phyloP scores from a whole-genome alignment of 1,140 invertebrate species.

The Akabosia matsudoensis region DNA sequence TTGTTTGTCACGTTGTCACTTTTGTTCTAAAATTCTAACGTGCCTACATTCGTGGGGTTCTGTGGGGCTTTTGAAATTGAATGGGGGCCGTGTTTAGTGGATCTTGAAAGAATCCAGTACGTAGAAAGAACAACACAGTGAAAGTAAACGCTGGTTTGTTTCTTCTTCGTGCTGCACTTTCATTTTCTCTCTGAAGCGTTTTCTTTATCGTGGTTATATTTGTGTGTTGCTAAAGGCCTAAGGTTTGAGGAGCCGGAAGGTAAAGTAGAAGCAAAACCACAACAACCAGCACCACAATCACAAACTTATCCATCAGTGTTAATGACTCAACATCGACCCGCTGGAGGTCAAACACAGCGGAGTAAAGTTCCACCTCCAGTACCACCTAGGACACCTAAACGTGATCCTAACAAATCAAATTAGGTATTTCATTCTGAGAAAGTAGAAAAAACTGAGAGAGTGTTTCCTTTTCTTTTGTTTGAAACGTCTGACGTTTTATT shows the following conservation, averaged over 20 bases:
- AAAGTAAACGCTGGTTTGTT: neutral
- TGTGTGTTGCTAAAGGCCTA: slow-evolving; percentile 11
- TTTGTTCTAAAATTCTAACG: no score
- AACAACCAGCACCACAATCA: slow-evolving; percentile 46
- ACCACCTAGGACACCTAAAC: slow-evolving; percentile 50
- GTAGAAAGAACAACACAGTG: no score
- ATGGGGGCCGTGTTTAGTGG: no score
- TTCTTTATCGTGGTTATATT: neutral
- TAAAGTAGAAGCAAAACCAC: slow-evolving; percentile 37
- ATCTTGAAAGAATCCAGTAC: no score
- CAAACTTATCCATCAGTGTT: slow-evolving; percentile 63
- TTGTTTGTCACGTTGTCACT: no score
- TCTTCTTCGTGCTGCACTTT: neutral
- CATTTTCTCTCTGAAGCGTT: neutral
- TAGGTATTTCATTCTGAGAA: slow-evolving; percentile 5
- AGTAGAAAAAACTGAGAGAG: no score
- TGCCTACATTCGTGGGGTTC: no score
- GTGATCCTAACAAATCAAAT: slow-evolving; percentile 20
- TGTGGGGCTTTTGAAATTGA: no score
- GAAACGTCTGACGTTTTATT: no score
- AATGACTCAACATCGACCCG: slow-evolving; percentile 61
- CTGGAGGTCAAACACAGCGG: slow-evolving; percentile 43
- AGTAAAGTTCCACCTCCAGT: slow-evolving; percentile 49
- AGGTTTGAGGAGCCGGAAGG: slow-evolving; percentile 1
- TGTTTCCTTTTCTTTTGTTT: neutral